phyloP scores from a whole-genome alignment of 2,797 vertebrate species.

The Macroramphosus scolopax region DNA sequence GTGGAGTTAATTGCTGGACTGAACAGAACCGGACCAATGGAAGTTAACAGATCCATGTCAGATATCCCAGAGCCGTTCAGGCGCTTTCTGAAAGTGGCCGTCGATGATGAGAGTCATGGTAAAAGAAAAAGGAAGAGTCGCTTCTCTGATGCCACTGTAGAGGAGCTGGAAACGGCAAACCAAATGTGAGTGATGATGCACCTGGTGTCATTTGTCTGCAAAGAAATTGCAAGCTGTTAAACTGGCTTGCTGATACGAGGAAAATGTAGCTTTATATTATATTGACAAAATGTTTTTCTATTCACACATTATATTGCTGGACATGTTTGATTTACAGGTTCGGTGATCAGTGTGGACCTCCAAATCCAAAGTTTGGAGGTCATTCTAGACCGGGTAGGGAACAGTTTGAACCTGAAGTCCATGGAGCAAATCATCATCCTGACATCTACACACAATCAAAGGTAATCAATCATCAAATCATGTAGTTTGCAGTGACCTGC shows the following conservation, averaged over 20 bases:
- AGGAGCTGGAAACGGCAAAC: slow-evolving; percentile 61
- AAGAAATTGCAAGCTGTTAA: no score
- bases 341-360: slow-evolving; percentile 13
- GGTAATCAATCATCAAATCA: slow-evolving; percentile 36
- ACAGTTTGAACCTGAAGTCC: slow-evolving; percentile 19
- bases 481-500: not conserved
- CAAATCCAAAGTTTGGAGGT: slow-evolving; percentile 20
- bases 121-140: slow-evolving; percentile 73
- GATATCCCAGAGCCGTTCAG: slow-evolving; percentile 70
- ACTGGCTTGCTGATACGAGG: no score
- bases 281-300: not conserved
- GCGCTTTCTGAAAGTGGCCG: slow-evolving; percentile 56
- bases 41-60: slow-evolving; percentile 31
- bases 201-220: no score
- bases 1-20: slow-evolving; percentile 3
- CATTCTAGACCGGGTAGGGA: not conserved
- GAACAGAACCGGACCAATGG: slow-evolving; percentile 19
- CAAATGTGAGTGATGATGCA: slow-evolving; percentile 59
- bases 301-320: not conserved
- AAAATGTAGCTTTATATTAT: no score
- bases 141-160: slow-evolving; percentile 72
- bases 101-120: not conserved
- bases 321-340: slow-evolving; percentile 43
- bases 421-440: slow-evolving; percentile 13
- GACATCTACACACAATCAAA: slow-evolving; percentile 31